A percentile compares a stretch with the other conserved stretches of the same genome.
Conservation (phyloP, 2,797 vertebrate species). For the Xenentodon cancila region DNA sequence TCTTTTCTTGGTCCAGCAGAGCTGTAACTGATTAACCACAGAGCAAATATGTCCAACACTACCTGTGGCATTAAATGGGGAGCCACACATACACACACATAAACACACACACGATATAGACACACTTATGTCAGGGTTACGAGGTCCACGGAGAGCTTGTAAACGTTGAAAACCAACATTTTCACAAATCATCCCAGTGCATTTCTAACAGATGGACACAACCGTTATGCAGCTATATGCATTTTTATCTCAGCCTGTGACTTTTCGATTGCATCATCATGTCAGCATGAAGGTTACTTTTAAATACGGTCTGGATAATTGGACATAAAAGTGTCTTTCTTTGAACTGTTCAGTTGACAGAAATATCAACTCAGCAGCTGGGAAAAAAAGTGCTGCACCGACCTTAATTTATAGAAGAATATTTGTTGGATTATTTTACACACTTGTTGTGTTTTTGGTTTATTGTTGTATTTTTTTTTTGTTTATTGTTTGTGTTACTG, state of each 20-base stretch:
- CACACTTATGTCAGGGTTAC: slow-evolving; percentile 59
- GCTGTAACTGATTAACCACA: slow-evolving; percentile 81
- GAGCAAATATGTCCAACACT: slow-evolving; percentile 75
- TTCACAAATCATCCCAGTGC: slow-evolving; percentile 11
- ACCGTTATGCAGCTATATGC: too few relatives aligned
- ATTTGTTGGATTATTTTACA: neutral
- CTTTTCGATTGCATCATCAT: too few relatives aligned
- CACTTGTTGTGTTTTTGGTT: neutral
- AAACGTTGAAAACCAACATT: slow-evolving; percentile 37
- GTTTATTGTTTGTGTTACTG: slow-evolving; percentile 15
- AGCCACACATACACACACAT: slow-evolving; percentile 34
- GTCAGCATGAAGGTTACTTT: too few relatives aligned
- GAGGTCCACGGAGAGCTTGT: slow-evolving; percentile 58
- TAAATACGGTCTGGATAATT: too few relatives aligned
- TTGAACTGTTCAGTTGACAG: too few relatives aligned
- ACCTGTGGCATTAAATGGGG: slow-evolving; percentile 68
- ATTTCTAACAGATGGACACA: too few relatives aligned
- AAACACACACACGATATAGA: slow-evolving; percentile 27
- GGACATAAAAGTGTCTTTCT: too few relatives aligned
- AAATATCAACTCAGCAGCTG: too few relatives aligned
- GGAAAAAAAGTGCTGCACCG: too few relatives aligned
- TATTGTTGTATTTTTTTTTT: too few relatives aligned
- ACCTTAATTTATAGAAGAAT: too few relatives aligned
- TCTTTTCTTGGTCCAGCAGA: slow-evolving; percentile 52
- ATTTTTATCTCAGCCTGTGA: too few relatives aligned